Evolutionary conservation across 2,113 vertebrate genomes (phyloP).

Genomic region (Lanius ludovicianus): DNA sequence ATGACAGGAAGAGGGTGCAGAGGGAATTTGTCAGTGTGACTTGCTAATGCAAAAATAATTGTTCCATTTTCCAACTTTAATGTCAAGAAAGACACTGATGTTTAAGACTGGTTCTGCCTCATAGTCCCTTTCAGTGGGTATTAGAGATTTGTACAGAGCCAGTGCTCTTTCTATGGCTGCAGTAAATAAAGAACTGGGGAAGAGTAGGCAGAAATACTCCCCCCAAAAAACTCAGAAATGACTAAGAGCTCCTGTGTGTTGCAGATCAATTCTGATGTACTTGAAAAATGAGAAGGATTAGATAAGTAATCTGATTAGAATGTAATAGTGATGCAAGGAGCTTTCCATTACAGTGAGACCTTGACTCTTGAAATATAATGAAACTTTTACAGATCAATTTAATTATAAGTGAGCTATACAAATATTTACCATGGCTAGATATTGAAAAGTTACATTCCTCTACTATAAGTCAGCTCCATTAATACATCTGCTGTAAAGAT

Average conservation of each 20-base stretch:
- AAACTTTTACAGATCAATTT: slow-evolving; percentile 15
- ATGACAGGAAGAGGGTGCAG: slow-evolving; percentile 24
- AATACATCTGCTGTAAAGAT: background rate
- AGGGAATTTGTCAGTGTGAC: slow-evolving; percentile 58
- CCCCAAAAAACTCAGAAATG: background rate
- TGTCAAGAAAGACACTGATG: slow-evolving; percentile 38
- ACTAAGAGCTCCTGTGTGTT: background rate
- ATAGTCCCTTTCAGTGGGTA: background rate
- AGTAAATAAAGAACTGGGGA: background rate
- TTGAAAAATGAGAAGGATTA: slow-evolving; percentile 14
- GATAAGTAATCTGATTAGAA: slow-evolving; percentile 16
- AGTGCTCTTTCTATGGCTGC: background rate
- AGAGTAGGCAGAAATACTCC: background rate
- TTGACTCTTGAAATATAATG: background rate
- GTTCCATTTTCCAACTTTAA: slow-evolving; percentile 63
- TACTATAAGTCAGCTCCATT: background rate
- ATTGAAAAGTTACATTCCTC: background rate
- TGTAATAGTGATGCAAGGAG: background rate
- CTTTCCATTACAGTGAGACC: background rate
- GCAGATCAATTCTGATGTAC: slow-evolving; percentile 10
- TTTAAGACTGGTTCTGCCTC: slow-evolving; percentile 12
- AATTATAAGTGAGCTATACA: background rate
- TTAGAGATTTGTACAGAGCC: background rate
- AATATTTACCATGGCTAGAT: slow-evolving; percentile 12
- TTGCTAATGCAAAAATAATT: slow-evolving; percentile 68